A percentile compares a stretch with the other conserved stretches of the same genome.
phyloP scores from a whole-genome alignment of 2,113 vertebrate species.

The Felis chaus region DNA sequence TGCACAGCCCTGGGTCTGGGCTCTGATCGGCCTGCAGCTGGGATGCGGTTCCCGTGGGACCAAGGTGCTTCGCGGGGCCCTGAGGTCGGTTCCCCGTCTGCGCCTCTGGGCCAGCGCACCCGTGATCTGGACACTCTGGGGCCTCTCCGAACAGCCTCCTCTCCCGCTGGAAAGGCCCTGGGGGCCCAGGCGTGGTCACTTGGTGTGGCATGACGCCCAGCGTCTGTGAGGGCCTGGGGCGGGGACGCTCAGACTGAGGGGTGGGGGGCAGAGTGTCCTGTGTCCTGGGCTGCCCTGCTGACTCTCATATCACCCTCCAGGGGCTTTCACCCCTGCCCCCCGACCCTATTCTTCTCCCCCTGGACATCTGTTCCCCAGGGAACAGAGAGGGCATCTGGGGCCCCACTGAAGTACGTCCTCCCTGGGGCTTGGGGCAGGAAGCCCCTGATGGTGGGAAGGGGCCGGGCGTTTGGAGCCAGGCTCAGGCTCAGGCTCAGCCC shows the following conservation, averaged over 20 bases:
- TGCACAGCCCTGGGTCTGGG: not conserved
- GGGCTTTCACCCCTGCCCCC: not conserved
- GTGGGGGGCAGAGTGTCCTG: not conserved
- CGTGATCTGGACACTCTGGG: not conserved
- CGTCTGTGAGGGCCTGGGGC: not conserved
- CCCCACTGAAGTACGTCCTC: not conserved
- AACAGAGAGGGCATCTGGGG: not conserved
- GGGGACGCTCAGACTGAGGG: not conserved
- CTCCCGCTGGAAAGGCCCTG: not conserved
- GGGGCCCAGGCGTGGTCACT: too few relatives aligned
- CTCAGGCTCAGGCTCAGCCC: not conserved
- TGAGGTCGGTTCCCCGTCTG: too few relatives aligned
- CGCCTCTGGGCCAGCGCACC: rapidly evolving
- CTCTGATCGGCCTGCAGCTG: not conserved
- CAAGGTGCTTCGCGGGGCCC: rapidly evolving
- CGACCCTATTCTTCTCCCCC: not conserved
- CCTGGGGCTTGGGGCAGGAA: not conserved
- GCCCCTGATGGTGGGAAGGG: not conserved
- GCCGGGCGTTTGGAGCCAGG: not conserved
- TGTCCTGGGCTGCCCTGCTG: not conserved
- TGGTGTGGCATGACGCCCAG: not conserved
- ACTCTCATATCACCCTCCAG: not conserved
- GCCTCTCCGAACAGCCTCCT: not conserved
- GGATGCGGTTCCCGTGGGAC: rapidly evolving
- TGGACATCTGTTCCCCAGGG: not conserved